These are phyloP conservation scores for Nemopilema nomurai DNA, from an alignment of 30 jellyfish, hydroid and myxozoan genomes.

Conservation along the genomic window DNA sequence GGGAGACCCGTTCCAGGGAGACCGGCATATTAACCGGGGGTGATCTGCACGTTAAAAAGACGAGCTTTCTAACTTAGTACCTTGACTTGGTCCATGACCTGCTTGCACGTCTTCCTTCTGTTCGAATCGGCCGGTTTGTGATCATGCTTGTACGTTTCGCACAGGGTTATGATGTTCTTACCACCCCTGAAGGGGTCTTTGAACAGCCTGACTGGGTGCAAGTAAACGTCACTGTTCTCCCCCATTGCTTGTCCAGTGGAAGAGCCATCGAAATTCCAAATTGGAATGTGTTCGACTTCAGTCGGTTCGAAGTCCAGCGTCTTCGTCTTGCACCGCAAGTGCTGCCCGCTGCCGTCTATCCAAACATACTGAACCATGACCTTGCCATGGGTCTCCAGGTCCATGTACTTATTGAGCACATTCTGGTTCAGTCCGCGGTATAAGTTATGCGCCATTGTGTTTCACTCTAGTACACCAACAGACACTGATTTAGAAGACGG, in stretches of 20 bases:
- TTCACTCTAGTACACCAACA: background rate
- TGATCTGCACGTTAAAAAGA: no score
- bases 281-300: constrained; percentile 69
- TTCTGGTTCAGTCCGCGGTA: constrained; percentile 88
- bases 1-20: no score
- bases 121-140: constrained; percentile 92
- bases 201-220: constrained; percentile 94
- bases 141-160: constrained; percentile 91
- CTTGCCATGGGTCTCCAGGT: constrained; percentile 81
- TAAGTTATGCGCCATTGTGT: constrained; percentile 35
- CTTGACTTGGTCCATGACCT: constrained; percentile 79
- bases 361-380: constrained; percentile 84
- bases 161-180: constrained; percentile 72
- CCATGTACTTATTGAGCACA: constrained; percentile 89
- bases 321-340: constrained; percentile 87
- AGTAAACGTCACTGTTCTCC: constrained; percentile 83
- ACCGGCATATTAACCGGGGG: no score
- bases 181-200: constrained; percentile 95
- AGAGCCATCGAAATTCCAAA: constrained; percentile 98
- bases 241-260: constrained; percentile 96
- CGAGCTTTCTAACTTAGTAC: no score
- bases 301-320: constrained; percentile 83
- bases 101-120: constrained; percentile 83
- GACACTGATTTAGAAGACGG: background rate
- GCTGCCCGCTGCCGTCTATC: constrained; percentile 94